Conservation (phyloP, 2,113 vertebrate species). For the Pedionomus torquatus region DNA sequence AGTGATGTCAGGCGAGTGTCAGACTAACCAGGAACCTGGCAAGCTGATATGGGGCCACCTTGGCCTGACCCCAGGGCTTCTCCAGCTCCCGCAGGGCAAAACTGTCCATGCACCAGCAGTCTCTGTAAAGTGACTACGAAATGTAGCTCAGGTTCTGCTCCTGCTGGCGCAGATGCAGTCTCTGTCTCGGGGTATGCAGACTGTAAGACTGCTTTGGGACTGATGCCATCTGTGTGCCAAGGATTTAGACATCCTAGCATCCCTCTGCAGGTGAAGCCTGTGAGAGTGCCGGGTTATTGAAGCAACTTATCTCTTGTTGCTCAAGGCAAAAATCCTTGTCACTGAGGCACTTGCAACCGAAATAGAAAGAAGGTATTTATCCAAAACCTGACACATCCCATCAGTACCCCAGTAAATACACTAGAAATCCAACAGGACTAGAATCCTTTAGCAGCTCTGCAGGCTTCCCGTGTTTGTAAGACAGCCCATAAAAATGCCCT, state of each 20-base stretch:
- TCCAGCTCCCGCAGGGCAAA: neutral
- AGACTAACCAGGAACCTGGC: neutral
- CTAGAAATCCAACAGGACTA: neutral
- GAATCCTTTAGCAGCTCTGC: neutral
- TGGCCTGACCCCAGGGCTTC: neutral
- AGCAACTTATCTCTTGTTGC: neutral
- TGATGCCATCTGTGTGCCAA: neutral
- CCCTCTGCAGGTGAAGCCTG: neutral
- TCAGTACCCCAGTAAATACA: neutral
- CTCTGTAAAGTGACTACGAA: fast-evolving
- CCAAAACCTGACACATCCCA: neutral
- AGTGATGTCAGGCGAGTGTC: neutral
- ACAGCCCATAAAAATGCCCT: neutral
- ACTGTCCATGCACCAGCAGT: fast-evolving
- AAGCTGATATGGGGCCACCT: neutral
- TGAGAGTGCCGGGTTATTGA: neutral
- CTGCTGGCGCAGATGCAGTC: neutral
- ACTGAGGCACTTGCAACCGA: neutral
- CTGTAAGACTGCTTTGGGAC: neutral
- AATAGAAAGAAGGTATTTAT: neutral
- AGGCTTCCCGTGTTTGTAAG: neutral
- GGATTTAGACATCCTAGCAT: neutral
- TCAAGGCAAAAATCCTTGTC: neutral
- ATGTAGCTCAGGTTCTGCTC: neutral
- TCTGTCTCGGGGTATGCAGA: neutral